phyloP scores from a whole-genome alignment of 2,797 vertebrate species.

The Hydrophis major region DNA sequence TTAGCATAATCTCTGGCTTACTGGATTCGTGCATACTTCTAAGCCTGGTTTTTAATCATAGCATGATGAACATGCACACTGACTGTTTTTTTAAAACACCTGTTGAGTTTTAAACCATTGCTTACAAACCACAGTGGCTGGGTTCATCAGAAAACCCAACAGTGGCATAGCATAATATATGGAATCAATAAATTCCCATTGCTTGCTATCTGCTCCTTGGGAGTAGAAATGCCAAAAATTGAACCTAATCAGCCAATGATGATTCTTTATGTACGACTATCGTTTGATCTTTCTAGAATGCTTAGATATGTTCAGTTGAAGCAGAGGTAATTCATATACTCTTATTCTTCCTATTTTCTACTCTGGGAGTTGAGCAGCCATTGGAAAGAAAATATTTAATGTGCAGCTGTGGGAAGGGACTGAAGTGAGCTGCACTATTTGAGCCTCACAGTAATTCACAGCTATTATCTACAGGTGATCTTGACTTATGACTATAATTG shows the following conservation, averaged over 20 bases:
- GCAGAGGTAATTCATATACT: background rate
- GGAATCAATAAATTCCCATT: background rate
- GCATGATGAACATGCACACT: background rate
- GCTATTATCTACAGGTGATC: background rate
- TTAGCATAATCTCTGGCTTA: background rate
- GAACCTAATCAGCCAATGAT: background rate
- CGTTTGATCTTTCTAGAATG: background rate
- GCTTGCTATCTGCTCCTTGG: background rate
- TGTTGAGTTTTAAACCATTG: background rate
- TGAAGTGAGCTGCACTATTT: background rate
- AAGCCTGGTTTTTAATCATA: background rate
- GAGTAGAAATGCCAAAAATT: background rate
- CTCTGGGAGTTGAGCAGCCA: background rate
- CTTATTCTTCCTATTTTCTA: background rate
- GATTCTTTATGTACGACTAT: background rate
- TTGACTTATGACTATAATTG: background rate
- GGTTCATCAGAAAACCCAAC: background rate
- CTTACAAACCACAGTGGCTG: background rate
- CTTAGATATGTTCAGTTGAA: background rate
- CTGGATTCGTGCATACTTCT: background rate
- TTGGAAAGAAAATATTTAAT: background rate
- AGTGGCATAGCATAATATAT: background rate
- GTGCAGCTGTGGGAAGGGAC: background rate
- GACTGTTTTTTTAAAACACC: background rate
- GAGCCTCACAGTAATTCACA: background rate